A percentile compares a stretch with the other conserved stretches of the same genome.
phyloP scores from a whole-genome alignment of 2,113 vertebrate species.

The Rallus limicola region DNA sequence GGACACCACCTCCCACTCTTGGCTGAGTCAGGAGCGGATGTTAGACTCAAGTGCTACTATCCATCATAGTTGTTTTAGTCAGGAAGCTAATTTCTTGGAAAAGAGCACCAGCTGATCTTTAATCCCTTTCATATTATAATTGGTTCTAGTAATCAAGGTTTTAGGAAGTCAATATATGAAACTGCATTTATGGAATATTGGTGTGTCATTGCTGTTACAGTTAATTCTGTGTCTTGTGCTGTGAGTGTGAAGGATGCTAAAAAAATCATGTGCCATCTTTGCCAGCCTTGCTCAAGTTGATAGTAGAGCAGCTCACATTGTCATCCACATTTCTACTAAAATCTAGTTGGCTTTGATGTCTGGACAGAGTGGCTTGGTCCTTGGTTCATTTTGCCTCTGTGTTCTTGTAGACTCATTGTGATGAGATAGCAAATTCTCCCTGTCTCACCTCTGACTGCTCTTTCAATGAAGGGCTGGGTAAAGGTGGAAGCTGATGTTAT shows the following conservation, averaged over 20 bases:
- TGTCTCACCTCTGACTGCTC: background rate
- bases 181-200: background rate
- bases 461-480: background rate
- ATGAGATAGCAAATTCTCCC: background rate
- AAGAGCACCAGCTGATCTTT: background rate
- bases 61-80: background rate
- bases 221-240: background rate
- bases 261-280: background rate
- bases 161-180: background rate
- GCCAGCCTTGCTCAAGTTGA: background rate
- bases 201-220: background rate
- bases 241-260: background rate
- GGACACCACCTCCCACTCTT: background rate
- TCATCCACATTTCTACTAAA: background rate
- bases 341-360: background rate
- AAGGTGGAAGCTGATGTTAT: background rate
- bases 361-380: background rate
- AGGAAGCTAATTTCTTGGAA: background rate
- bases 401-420: background rate
- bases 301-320: background rate
- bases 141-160: background rate
- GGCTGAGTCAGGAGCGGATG: background rate
- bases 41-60: background rate
- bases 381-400: background rate
- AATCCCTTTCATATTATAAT: background rate